Evolutionary conservation across 2,797 vertebrate species (phyloP).

Genomic region (Lepidocolaptes lacrymiger): DNA sequence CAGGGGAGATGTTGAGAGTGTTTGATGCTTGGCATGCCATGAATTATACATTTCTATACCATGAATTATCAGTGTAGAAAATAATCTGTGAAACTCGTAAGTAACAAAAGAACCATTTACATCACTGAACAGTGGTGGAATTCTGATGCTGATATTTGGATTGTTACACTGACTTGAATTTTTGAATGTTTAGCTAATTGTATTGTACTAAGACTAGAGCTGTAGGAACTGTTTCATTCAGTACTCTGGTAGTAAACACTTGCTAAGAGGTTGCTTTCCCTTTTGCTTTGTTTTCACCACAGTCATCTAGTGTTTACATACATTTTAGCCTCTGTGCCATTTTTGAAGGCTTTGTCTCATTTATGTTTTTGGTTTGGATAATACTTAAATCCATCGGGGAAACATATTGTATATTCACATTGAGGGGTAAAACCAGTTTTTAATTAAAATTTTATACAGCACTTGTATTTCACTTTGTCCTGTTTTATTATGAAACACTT

Average conservation of each 20-base stretch:
- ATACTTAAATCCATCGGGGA: constrained; percentile 81
- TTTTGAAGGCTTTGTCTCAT: constrained; percentile 78
- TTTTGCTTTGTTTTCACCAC: constrained; percentile 67
- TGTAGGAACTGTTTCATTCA: constrained; percentile 1
- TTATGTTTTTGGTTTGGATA: constrained; percentile 74
- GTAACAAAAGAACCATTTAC: background rate
- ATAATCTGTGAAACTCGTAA: background rate
- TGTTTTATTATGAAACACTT: constrained; percentile 84
- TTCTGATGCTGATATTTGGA: background rate
- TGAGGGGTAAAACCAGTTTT: constrained; percentile 77
- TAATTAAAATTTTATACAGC: constrained; percentile 82
- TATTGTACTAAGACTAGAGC: background rate
- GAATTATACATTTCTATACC: background rate
- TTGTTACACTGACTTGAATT: background rate
- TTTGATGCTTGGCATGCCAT: background rate
- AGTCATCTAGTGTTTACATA: constrained; percentile 74
- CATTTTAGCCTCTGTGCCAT: constrained; percentile 75
- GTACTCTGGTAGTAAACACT: constrained; percentile 40
- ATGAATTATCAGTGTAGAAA: background rate
- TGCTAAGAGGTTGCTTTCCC: constrained; percentile 60
- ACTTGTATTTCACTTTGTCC: constrained; percentile 81
- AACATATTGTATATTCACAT: constrained; percentile 79
- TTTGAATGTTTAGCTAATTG: background rate
- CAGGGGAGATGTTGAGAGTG: background rate
- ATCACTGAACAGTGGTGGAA: background rate